Evolutionary conservation across 2,888 invertebrate genomes (phyloP), one percentile per base, ranked within the genome.

Genomic region (Dolichomitus sp.): DNA sequence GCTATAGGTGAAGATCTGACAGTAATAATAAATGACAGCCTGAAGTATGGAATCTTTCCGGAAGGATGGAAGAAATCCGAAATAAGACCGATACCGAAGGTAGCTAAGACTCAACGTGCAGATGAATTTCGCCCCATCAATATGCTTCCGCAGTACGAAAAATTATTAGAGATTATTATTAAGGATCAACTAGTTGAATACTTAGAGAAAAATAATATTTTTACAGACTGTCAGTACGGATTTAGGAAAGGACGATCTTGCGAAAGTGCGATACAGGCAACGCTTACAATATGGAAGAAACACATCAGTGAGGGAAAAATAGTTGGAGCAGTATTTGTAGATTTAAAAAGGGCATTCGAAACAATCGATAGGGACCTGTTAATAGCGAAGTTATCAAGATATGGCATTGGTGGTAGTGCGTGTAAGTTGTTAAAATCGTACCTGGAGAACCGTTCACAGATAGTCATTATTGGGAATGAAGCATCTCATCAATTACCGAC

Each of bases 271-370:
- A 48, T 84, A n/a, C 83, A 85, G 30, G 17, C 14, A 2, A 50
- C 76, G 14, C 40, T 84, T 7, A 59, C 45, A 6, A 74, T 81
- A 30, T 85, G 81, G 81, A 81, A 74, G 57, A 1, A 37, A 27
- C 19, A n/a, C 4, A 74, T 80, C 11, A 74, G 69, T 57, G 63
- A 83, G 0, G 42, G 81, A 0, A 75, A 84, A 54, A 57, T 81
- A 5, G 19, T 83, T 1, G 77, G 80, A 0, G 75, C 75, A 42
- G 69, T 85, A 30, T 83, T 83, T 54, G 42, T 83, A 11, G 85
- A 85, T 17, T 30, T 85, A 0, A 82, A 73, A 42, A 59, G 82
- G 61, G 82, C 82, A 1, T 84, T 84, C 27, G 84, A 80, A 14
- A 82, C 82, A 4, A 52, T 84, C 11, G 61, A 77, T 23, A 65